Evolutionary conservation across 2,113 vertebrate species (phyloP), one percentile per base, ranked within the genome.

Genomic region (Lutjanus erythropterus): DNA sequence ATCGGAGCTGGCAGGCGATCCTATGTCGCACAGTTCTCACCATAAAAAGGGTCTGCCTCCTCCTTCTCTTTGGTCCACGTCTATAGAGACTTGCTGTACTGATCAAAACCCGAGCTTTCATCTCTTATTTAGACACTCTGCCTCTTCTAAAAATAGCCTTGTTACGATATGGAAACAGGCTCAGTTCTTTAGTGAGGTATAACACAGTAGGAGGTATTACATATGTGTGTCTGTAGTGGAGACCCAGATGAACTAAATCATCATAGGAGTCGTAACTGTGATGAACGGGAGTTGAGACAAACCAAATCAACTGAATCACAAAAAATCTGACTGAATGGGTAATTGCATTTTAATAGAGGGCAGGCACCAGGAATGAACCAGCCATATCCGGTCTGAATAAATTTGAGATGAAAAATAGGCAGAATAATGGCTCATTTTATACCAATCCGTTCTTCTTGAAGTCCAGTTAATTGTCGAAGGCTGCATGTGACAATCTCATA

Each of bases 41-140:
- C 60, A 29, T 74, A 44, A 81, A 72, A 55, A 68, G 47, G 61
- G n/a, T 19, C 35, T 72, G 50, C 71, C 60, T 82, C 67, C n/a
- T 72, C 12, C 35, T 68, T 42, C n/a, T 75, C 74, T 77, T 80
- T 75, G 53, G 75, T 75, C 55, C 56, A 59, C 4, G n/a, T 74
- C 71, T 53, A 11, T 50, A 23, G 79, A 86, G 84, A 79, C 41
- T 62, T 70, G 41, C 75, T 65, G 69, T 60, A 61, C 59, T 69
- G 84, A 86, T 89, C 80, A 88, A 91, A 92, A 86, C 52, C 59
- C 15, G 4, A n/a, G 78, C 78, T 83, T 91, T 90, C 88, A 90
- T 91, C 69, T 88, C 84, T 90, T 92, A 91, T 92, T 93, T 80
- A 91, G 74, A 75, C 42, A 77, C 61, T 6, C 69, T 82, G 37